Conservation (phyloP, 2,888 invertebrate genomes). For the Melinaea menophilus region DNA sequence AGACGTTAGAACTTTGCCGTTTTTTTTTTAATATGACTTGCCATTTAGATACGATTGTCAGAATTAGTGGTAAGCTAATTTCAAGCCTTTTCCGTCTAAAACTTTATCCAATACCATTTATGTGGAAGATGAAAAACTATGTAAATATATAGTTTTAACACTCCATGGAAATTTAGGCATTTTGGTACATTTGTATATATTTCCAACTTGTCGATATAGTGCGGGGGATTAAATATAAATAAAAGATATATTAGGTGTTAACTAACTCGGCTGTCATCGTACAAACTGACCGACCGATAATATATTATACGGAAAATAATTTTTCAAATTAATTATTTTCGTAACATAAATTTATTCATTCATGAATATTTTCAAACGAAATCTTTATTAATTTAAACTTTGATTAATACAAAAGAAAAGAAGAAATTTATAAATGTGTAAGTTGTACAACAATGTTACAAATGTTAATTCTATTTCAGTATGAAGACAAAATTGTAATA, state of each 20-base stretch:
- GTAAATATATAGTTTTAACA: too few species aligned
- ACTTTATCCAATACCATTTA: not conserved
- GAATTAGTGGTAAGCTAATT: too few species aligned
- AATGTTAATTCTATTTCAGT: too few species aligned
- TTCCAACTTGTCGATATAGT: constrained; percentile 16
- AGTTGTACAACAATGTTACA: too few species aligned
- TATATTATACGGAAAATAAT: not conserved
- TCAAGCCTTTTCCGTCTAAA: too few species aligned
- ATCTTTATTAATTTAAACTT: not conserved
- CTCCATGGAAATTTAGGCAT: too few species aligned
- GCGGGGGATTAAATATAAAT: not conserved
- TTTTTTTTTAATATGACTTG: too few species aligned
- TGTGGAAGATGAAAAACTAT: too few species aligned
- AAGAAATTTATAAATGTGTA: too few species aligned
- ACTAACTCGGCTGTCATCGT: constrained; percentile 14
- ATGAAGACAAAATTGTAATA: too few species aligned
- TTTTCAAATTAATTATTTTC: constrained; percentile 2
- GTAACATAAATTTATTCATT: not conserved
- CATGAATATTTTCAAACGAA: not conserved
- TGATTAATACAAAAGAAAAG: not conserved
- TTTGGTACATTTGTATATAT: constrained; percentile 17
- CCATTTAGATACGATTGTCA: too few species aligned
- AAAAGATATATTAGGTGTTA: constrained; percentile 8
- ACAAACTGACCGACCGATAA: constrained; percentile 17
- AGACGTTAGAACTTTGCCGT: too few species aligned